Base-by-base conservation (phyloP, 2,888 invertebrate species). In the Neelides folsomi region DNA sequence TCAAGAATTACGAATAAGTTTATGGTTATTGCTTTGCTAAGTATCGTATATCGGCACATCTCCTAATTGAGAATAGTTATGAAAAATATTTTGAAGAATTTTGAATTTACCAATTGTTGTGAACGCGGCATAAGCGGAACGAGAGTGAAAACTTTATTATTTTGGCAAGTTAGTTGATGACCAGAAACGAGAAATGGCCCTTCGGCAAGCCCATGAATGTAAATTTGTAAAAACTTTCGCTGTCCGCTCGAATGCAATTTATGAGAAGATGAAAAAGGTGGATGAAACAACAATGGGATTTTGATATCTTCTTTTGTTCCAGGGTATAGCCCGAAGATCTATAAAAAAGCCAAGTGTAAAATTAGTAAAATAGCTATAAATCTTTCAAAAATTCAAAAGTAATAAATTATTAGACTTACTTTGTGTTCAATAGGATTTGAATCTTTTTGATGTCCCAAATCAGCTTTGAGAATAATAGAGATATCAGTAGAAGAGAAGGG, bases 181-280 rank as follows among this genome's bases (percentile, higher is more conserved):
- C 55, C 53, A 7, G 56, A 57, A 12, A 63, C 50, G 3, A 41
- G 34, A 47, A 65, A 63, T 13, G 49, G 18, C 5, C 48, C 44
- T 42, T 57, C 52, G 39, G 57, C 58, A 16, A 61, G 37, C 42
- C 70, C 69, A 83, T 76, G 37, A 3, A 71, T 52, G 10, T 80
- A 76, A 20, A 90, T 79, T 69, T 90, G 86, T 15, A 92, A 69
- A 66, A 86, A 90, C 72, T 93, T 93, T 62, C 85, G 75, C n/a
- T 80, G 77, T 64, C 82, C 61, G 1, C 83, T 60, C 0, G 93
- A 90, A 55, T 89, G 83, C 12, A 94, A 75, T 49, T 85, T 79
- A 76, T 87, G 85, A 1, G 79, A 77, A 0, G 85, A 79, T 63
- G 79, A 78, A 69, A 94, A 79, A 1, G 93, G 92, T 1, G 89